phyloP scores from a whole-genome alignment of 2,113 vertebrate genomes.

The Murina feae region DNA sequence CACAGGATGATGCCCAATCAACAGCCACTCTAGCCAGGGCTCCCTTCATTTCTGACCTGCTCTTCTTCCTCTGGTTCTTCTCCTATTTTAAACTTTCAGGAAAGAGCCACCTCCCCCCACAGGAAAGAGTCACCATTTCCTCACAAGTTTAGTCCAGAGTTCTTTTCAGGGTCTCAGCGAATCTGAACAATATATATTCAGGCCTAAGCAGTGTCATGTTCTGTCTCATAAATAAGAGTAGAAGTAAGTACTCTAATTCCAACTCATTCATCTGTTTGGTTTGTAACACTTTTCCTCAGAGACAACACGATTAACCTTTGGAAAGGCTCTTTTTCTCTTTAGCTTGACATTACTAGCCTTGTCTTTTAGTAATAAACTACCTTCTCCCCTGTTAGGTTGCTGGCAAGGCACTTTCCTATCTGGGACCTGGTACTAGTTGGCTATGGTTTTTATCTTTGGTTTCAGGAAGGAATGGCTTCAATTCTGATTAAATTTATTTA shows the following conservation, averaged over 20 bases:
- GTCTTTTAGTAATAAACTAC: background rate
- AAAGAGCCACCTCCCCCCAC: background rate
- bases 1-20: too few relatives aligned
- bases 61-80: background rate
- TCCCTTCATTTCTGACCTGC: background rate
- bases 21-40: background rate
- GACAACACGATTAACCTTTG: background rate
- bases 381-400: background rate
- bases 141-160: background rate
- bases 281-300: background rate
- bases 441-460: background rate
- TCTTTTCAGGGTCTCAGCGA: background rate
- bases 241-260: background rate
- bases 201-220: background rate
- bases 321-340: background rate
- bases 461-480: conserved; percentile 15
- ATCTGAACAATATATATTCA: background rate
- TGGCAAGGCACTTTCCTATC: background rate
- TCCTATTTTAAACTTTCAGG: background rate
- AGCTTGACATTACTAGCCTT: background rate
- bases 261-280: background rate
- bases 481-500: conserved; percentile 28
- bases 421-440: background rate
- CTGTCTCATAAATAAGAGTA: background rate
- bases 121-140: background rate